These are phyloP conservation scores for Rhipidura dahli DNA, from an alignment of 2,113 vertebrate species.

Conservation along the genomic window DNA sequence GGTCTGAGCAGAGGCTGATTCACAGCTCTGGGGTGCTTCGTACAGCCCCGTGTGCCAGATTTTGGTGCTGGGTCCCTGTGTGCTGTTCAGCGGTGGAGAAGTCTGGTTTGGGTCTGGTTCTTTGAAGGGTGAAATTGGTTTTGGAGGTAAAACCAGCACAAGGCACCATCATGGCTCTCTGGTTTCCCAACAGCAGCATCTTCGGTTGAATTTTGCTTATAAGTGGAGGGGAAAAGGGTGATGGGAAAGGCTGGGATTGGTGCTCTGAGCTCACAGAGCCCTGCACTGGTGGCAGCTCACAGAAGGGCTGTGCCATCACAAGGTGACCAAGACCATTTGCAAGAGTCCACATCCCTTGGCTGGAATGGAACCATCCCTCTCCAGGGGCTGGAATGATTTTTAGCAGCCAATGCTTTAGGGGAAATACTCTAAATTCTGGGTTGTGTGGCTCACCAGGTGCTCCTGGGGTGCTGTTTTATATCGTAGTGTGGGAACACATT, in stretches of 20 bases:
- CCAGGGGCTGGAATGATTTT: background rate
- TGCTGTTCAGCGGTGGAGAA: background rate
- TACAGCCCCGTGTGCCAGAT: fast-evolving
- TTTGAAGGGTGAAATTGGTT: background rate
- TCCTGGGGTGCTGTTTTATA: background rate
- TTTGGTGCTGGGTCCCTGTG: fast-evolving
- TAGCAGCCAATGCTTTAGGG: background rate
- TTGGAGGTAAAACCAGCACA: fast-evolving
- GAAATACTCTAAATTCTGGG: background rate
- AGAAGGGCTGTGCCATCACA: background rate
- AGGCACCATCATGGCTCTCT: background rate
- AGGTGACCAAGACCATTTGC: too few relatives aligned
- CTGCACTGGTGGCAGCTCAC: fast-evolving
- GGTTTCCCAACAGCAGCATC: fast-evolving
- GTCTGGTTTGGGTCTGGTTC: background rate
- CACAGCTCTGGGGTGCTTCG: background rate
- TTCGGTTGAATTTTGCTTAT: background rate
- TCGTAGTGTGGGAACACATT: fast-evolving
- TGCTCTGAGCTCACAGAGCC: fast-evolving
- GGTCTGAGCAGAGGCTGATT: background rate
- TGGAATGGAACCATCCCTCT: too few relatives aligned
- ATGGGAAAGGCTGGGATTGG: background rate
- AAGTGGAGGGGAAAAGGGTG: background rate
- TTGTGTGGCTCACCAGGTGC: fast-evolving
- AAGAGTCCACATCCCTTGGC: background rate